Evolutionary conservation across 2,888 invertebrate species (phyloP).

Genomic region (Imbricaverruca yamaguchii): DNA sequence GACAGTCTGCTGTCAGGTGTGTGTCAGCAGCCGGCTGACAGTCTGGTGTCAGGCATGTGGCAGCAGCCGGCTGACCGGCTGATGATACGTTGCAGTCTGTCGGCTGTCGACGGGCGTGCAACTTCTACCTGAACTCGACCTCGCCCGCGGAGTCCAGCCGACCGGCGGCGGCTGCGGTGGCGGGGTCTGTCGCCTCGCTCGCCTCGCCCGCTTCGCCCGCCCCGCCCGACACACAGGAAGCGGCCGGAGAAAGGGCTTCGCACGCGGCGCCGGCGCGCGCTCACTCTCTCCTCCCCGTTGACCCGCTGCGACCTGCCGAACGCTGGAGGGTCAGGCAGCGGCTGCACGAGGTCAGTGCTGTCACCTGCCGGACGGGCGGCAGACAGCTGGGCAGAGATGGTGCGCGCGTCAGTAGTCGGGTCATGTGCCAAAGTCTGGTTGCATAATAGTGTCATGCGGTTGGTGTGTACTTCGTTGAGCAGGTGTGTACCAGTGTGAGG

Average conservation of each 20-base stretch:
- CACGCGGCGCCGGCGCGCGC: neutral
- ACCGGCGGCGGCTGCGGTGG: neutral
- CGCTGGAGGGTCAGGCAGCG: too few species aligned
- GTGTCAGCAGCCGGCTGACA: neutral
- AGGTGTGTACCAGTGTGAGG: too few species aligned
- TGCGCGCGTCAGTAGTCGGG: too few species aligned
- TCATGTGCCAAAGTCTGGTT: too few species aligned
- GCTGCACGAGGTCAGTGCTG: too few species aligned
- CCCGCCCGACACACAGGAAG: neutral
- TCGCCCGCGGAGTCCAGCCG: neutral
- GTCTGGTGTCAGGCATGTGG: neutral
- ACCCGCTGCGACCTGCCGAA: too few species aligned
- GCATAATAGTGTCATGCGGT: too few species aligned
- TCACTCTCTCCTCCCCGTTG: neutral
- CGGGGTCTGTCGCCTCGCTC: too few species aligned
- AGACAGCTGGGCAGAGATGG: too few species aligned
- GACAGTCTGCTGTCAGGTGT: too few species aligned
- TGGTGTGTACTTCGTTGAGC: too few species aligned
- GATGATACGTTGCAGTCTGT: neutral
- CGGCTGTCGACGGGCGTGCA: conserved; percentile 3
- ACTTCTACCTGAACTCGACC: neutral
- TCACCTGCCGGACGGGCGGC: too few species aligned
- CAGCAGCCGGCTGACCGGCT: neutral
- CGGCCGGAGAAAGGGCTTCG: neutral
- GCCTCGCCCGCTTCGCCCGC: neutral